Conservation (phyloP, 23 tunicate genomes). For the Phallusia fumigata region DNA sequence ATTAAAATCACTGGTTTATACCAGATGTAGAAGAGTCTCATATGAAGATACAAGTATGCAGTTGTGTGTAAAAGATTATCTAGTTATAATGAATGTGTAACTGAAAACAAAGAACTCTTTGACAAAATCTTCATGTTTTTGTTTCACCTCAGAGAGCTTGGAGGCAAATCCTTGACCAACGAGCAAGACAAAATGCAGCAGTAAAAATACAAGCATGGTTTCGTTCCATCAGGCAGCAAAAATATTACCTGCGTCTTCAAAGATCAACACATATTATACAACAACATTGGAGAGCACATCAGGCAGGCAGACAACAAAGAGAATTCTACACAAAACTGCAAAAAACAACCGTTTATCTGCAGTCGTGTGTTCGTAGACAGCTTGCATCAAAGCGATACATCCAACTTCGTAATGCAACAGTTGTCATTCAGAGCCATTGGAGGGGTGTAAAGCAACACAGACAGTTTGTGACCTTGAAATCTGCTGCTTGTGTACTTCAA, state of each 20-base stretch:
- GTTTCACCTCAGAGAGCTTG: neutral
- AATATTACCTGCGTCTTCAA: neutral
- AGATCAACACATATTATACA: neutral
- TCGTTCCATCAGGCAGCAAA: neutral
- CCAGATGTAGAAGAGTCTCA: no score
- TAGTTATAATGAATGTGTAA: no score
- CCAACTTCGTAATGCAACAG: neutral
- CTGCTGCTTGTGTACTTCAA: conserved; percentile 10
- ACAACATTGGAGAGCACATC: conserved; percentile 10
- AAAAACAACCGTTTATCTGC: neutral
- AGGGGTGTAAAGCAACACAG: neutral
- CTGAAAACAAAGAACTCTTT: no score
- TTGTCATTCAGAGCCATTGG: conserved; percentile 7
- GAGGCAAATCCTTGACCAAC: neutral
- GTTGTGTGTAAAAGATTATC: no score
- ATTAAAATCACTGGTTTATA: no score
- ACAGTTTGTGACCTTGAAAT: neutral
- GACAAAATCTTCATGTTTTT: neutral
- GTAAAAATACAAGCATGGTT: neutral
- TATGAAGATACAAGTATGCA: no score
- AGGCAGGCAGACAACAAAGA: neutral
- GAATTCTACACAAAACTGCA: neutral
- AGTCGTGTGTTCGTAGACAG: neutral
- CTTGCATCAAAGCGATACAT: neutral
- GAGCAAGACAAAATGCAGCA: neutral